phyloP scores from a whole-genome alignment of 2,888 invertebrate species.

The Augiades crinisus region DNA sequence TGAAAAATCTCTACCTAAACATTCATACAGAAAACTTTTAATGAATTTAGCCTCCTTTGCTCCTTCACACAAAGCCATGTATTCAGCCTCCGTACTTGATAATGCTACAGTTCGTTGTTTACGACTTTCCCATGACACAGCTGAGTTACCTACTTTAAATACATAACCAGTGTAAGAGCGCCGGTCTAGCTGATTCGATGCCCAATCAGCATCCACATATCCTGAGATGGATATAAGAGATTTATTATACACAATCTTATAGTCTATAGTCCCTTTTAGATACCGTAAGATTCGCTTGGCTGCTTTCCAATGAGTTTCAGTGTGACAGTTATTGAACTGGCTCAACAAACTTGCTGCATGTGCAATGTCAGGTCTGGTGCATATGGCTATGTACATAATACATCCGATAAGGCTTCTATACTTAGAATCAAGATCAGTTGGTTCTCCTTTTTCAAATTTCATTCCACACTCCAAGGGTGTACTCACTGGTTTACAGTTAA shows the following conservation, averaged over 20 bases:
- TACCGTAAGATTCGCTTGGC: slow-evolving; percentile 32
- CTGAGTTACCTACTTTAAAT: slow-evolving; percentile 20
- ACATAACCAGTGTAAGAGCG: slow-evolving; percentile 33
- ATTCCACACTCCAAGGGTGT: too few relatives aligned
- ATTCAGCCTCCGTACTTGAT: slow-evolving; percentile 35
- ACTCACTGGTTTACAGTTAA: too few relatives aligned
- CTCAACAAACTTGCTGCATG: slow-evolving; percentile 23
- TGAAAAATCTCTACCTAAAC: background rate
- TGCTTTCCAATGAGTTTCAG: slow-evolving; percentile 18
- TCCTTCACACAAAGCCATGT: slow-evolving; percentile 29
- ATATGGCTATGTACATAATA: slow-evolving; percentile 25
- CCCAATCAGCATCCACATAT: slow-evolving; percentile 32
- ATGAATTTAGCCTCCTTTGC: too few relatives aligned
- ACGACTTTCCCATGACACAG: slow-evolving; percentile 29
- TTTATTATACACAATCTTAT: slow-evolving; percentile 20
- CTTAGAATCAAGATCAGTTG: too few relatives aligned
- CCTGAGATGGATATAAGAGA: slow-evolving; percentile 1
- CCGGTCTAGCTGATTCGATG: slow-evolving; percentile 26
- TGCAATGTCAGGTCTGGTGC: slow-evolving; percentile 24
- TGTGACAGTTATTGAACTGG: slow-evolving; percentile 14
- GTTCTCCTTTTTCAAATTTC: too few relatives aligned
- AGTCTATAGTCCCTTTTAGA: slow-evolving; percentile 26
- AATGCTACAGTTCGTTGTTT: slow-evolving; percentile 31
- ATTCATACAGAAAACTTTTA: background rate
- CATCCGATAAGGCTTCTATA: slow-evolving; percentile 20